Evolutionary conservation across 2,113 vertebrate genomes (phyloP), one percentile per base, ranked within the genome.

Genomic region (Antechinus stuartii): DNA sequence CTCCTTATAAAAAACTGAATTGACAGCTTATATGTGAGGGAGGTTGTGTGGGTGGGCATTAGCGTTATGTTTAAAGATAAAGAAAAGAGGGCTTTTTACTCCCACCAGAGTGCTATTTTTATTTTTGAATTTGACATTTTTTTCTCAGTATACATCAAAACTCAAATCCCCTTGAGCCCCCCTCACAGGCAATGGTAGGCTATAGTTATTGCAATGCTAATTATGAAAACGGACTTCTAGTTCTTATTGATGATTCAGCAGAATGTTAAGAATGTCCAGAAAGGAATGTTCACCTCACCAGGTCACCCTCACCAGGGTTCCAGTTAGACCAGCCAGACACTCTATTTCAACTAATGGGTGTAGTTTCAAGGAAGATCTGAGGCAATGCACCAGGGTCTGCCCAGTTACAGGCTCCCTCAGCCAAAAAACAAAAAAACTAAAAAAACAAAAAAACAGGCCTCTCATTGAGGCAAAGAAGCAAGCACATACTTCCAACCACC

Each of bases 241-340:
- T 90, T 26, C 46, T 22, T 26, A 50, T 8, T 50, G 90, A 90
- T 49, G 90, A 47, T 27, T 90, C 90, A 90, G 24, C 47, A 52
- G 90, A 90, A 90, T 90, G 49, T 30, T 90, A 50, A 27, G 24
- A 90, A 27, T 50, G 47, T 27, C 46, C 49, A 52, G 47, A 52
- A 84, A 84, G 68, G 19, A 0, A 84, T 23, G 16, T 84, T 84
- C 14, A 35, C n/a, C 5, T 23, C 19, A 42, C 68, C 68, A 84
- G 35, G 35, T 84, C 68, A 84, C 68, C 19, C 14, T 68, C 61
- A 35, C 30, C 12, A 84, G 68, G 68, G 25, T 47, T 90, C 50
- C 90, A 90, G 10, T 50, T 26, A 90, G 27, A 68, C 12, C 90
- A 95, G 95, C 12, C 91, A 95, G 96, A 96, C 53, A 96, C n/a